Percentiles rank a stretch among this genome's conserved stretches.
These are phyloP conservation scores for Gambusia holbrooki DNA, from an alignment of 2,113 vertebrate genomes.

Conservation along the genomic window DNA sequence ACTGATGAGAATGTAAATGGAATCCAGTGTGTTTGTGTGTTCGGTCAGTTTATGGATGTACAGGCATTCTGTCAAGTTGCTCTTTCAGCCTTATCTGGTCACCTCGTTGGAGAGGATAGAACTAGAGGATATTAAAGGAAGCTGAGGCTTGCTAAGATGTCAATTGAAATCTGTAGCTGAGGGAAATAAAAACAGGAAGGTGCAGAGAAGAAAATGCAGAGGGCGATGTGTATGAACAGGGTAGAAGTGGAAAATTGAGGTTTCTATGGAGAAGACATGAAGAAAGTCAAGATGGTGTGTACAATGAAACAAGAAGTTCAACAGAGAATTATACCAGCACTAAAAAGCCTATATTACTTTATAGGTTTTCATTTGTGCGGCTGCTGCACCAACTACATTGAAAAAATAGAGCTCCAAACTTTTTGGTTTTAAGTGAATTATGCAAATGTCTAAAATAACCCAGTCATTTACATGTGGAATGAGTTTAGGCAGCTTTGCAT, in stretches of 20 bases:
- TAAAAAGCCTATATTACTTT: not conserved
- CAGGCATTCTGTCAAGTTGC: slow-evolving; percentile 9
- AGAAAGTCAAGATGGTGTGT: not conserved
- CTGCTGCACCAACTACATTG: not conserved
- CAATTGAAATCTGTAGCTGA: slow-evolving; percentile 31
- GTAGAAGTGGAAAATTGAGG: slow-evolving; percentile 3
- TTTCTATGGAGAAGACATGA: not conserved
- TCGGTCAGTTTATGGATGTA: not conserved
- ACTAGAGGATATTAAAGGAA: slow-evolving; percentile 38
- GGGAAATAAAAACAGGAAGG: not conserved
- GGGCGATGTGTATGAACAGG: not conserved
- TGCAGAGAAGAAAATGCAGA: not conserved
- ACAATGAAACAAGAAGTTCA: not conserved
- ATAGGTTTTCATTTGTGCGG: not conserved
- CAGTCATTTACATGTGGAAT: not conserved
- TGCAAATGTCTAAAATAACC: not conserved
- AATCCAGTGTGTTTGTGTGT: not conserved
- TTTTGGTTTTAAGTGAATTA: slow-evolving; percentile 1
- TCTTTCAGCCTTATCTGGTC: slow-evolving; percentile 22
- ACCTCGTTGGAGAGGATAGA: slow-evolving; percentile 17
- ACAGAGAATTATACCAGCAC: not conserved
- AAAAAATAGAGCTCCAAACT: not conserved
- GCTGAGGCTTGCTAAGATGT: slow-evolving; percentile 40
- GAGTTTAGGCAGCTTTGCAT: not conserved
- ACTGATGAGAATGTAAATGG: not conserved